These are phyloP conservation scores for Aptenodytes patagonicus DNA, from an alignment of 2,113 vertebrate genomes.

Conservation along the genomic window DNA sequence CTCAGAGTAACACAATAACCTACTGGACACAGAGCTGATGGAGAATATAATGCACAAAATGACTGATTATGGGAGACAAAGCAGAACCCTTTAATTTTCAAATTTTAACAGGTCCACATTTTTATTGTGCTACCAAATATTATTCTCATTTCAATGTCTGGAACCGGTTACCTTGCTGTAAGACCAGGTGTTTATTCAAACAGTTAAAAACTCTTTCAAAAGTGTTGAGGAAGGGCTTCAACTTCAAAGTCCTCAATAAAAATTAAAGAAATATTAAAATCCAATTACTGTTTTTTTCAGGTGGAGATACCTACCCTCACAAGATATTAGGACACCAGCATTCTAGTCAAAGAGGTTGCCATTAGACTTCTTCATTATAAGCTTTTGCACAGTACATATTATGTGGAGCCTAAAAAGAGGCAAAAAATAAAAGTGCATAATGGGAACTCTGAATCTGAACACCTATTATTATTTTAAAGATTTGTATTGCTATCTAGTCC, in stretches of 20 bases:
- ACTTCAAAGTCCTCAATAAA: background rate
- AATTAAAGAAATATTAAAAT: background rate
- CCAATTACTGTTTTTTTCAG: background rate
- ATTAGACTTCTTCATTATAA: background rate
- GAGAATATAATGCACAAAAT: constrained; percentile 26
- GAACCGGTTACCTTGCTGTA: background rate
- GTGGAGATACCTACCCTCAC: background rate
- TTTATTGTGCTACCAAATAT: background rate
- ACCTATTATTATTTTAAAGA: background rate
- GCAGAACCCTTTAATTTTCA: background rate
- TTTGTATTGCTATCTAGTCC: background rate
- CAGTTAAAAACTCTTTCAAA: background rate
- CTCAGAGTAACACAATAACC: background rate
- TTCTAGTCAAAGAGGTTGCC: background rate
- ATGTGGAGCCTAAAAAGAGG: background rate
- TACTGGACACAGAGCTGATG: constrained; percentile 5
- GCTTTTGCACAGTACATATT: background rate
- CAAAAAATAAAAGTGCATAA: background rate
- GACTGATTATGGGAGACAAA: background rate
- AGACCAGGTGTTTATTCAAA: background rate
- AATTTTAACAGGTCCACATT: background rate
- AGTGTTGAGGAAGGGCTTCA: background rate
- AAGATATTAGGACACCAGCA: background rate
- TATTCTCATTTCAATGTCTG: background rate
- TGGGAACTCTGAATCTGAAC: background rate